Evolutionary conservation across 2,113 vertebrate species (phyloP), one percentile per base, ranked within the genome.

Genomic region (Parus major): DNA sequence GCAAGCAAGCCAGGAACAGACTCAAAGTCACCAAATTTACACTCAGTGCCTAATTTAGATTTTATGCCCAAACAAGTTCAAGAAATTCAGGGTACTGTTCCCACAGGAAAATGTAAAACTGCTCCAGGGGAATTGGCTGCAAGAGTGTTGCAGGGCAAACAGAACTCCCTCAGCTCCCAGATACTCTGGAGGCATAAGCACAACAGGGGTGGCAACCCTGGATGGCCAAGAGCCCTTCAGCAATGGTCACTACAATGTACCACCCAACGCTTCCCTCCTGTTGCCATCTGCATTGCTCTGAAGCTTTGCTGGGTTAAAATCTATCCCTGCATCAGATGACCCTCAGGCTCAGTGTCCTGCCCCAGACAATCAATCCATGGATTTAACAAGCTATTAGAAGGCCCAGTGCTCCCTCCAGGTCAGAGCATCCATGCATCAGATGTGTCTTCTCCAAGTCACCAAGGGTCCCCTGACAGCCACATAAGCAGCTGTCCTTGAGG

Each of bases 31-130:
- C 79, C 72, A 77, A 82, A 91, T 64, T 88, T 83, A 88, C 75
- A 86, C 56, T 75, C 88, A 46, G 76, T 81, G 90, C 85, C 79
- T 93, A 94, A 95, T 94, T 93, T 90, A 93, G 92, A 97, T 96
- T 97, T 96, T 96, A 97, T 16, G 71, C 95, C 93, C 92, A 92
- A 90, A 94, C 92, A 95, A 94, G 49, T 76, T 93, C 85, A 95
- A 93, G 90, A 95, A 95, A 96, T 94, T 94, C 76, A 71, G n/a
- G 92, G 56, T 71, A 55, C 82, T 73, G 76, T 92, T 96, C 79
- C 88, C 85, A 92, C 60, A 75, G 72, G 56, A 92, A 81, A 92
- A 90, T 20, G 27, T 61, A 78, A 69, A 87, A 78, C 64, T 86
- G 72, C 64, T 63, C 33, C 44, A 49, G 47, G 31, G 22, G 17